phyloP scores from a whole-genome alignment of 2,113 vertebrate genomes.

The Sinocyclocheilus anophthalmus region DNA sequence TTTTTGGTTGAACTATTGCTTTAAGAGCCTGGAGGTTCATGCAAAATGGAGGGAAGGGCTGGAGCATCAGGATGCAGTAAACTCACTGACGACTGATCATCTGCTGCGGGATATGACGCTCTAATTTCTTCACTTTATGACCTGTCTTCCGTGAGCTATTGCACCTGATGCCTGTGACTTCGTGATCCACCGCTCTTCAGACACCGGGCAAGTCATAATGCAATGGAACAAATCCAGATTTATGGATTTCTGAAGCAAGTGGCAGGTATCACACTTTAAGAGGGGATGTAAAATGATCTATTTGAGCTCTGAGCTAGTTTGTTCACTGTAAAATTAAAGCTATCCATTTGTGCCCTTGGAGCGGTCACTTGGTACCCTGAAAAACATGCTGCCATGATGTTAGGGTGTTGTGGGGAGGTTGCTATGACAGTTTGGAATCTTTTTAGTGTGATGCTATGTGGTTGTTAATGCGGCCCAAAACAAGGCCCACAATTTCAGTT shows the following conservation, averaged over 20 bases:
- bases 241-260: constrained; percentile 61
- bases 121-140: constrained; percentile 55
- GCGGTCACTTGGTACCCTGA: not conserved
- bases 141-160: constrained; percentile 62
- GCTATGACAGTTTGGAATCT: no score
- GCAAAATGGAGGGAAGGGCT: not conserved
- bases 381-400: not conserved
- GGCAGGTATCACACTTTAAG: constrained; percentile 60
- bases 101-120: constrained; percentile 4
- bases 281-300: constrained; percentile 46
- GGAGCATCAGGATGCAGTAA: constrained; percentile 17
- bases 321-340: constrained; percentile 45
- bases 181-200: constrained; percentile 49
- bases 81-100: not conserved
- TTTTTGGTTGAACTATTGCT: no score
- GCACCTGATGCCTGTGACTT: constrained; percentile 60
- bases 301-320: constrained; percentile 29
- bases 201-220: constrained; percentile 62
- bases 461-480: no score
- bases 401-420: not conserved
- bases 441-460: no score
- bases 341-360: constrained; percentile 26
- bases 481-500: no score
- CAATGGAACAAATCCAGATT: constrained; percentile 68
- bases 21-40: not conserved